Evolutionary conservation across 2,113 vertebrate species (phyloP).

Genomic region (Cygnus buccinator): DNA sequence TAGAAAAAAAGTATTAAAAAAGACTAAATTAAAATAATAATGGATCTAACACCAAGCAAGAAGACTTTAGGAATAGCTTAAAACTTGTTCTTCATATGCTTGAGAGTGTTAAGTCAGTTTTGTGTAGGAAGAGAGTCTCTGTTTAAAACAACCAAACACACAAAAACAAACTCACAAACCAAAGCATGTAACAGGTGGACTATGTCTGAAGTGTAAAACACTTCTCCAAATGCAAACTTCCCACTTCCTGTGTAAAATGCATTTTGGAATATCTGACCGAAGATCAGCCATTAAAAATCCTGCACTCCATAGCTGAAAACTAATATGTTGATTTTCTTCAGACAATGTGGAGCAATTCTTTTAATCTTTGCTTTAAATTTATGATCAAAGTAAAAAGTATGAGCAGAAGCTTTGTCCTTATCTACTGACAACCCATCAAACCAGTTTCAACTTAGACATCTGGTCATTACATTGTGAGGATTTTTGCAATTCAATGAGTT

Average conservation of each 20-base stretch:
- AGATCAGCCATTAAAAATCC: neutral
- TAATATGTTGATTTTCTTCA: neutral
- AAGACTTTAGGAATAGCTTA: neutral
- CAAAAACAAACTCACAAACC: neutral
- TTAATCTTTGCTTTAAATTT: neutral
- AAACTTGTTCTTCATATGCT: neutral
- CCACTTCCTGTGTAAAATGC: neutral
- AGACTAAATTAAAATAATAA: neutral
- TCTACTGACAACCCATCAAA: constrained; percentile 8
- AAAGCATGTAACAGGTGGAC: neutral
- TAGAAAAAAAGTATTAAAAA: neutral
- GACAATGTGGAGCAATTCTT: neutral
- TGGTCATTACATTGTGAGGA: neutral
- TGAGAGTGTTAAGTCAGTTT: neutral
- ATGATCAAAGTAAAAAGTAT: neutral
- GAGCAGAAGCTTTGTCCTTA: neutral
- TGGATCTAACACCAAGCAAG: neutral
- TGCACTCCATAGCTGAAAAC: neutral
- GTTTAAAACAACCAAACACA: neutral
- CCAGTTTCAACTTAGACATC: constrained; percentile 1
- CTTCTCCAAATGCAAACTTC: neutral
- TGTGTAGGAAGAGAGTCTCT: neutral
- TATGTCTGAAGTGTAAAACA: neutral
- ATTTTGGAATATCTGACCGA: neutral
- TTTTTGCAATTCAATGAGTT: constrained; percentile 53